Percentiles rank a stretch among this genome's conserved stretches.
These are phyloP conservation scores for Megastigmus dorsalis DNA, from an alignment of 2,888 invertebrate genomes.

Conservation along the genomic window DNA sequence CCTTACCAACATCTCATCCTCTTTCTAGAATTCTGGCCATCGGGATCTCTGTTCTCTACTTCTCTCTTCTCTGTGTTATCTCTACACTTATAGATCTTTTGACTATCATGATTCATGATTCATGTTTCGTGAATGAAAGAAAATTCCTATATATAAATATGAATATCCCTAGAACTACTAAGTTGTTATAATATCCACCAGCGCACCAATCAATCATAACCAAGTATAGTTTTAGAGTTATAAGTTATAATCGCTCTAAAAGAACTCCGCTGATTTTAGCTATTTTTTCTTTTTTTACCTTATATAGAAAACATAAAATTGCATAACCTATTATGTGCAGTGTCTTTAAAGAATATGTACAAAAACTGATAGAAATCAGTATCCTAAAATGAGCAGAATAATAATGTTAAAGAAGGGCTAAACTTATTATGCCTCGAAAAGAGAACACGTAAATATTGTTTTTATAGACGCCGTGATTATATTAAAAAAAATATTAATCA, in stretches of 20 bases:
- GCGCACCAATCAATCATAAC: not conserved
- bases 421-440: slow-evolving; percentile 72
- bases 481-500: slow-evolving; percentile 26
- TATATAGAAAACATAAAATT: slow-evolving; percentile 4
- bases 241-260: slow-evolving; percentile 1
- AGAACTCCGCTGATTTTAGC: too few species aligned
- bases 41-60: too few species aligned
- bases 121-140: too few species aligned
- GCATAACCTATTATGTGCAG: slow-evolving; percentile 4
- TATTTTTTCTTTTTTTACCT: slow-evolving; percentile 18
- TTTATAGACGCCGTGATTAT: not conserved
- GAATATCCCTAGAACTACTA: slow-evolving; percentile 17
- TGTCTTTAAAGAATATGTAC: not conserved
- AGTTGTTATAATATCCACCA: not conserved
- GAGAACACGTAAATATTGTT: slow-evolving; percentile 69
- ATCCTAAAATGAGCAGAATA: slow-evolving; percentile 37
- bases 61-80: too few species aligned
- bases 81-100: too few species aligned
- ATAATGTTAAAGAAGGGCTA: slow-evolving; percentile 64
- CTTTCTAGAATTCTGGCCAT: too few species aligned
- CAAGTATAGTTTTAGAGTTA: not conserved
- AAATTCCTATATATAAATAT: not conserved
- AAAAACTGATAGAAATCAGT: not conserved
- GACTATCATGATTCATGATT: too few species aligned
- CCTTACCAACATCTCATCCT: too few species aligned